Evolutionary conservation across 2,113 vertebrate species (phyloP).

Genomic region (Heterotilapia buettikoferi): DNA sequence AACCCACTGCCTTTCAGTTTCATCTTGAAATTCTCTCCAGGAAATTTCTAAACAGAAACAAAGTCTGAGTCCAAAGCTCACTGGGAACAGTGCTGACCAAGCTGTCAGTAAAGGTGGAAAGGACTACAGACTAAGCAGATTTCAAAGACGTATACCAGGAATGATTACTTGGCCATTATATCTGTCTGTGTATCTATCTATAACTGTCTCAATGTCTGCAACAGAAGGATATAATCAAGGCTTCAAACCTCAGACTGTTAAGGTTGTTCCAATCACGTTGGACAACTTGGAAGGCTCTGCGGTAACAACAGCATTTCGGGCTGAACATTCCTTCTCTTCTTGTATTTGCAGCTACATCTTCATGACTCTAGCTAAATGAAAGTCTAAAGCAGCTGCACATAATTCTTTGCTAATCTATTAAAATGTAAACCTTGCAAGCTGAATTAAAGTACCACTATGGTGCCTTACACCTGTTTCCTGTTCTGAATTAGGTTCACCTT

Average conservation of each 20-base stretch:
- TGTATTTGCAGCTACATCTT: neutral
- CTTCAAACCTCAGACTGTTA: neutral
- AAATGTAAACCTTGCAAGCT: neutral
- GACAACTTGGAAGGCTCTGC: neutral
- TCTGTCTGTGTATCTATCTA: neutral
- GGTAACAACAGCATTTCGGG: accelerated
- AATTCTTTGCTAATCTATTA: neutral
- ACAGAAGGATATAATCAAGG: neutral
- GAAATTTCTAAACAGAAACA: neutral
- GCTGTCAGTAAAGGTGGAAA: neutral
- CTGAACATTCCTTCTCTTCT: neutral
- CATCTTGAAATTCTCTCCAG: neutral
- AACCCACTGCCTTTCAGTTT: neutral
- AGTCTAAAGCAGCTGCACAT: neutral
- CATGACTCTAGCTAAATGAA: neutral
- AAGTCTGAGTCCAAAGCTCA: neutral
- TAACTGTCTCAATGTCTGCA: neutral
- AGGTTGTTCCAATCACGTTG: neutral
- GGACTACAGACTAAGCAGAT: neutral
- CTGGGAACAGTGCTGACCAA: neutral
- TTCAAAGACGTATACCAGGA: neutral
- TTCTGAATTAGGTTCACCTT: neutral
- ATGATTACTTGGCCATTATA: neutral
- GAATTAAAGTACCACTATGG: neutral
- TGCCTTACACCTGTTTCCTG: conserved; percentile 27